phyloP scores from a whole-genome alignment of 2,888 invertebrate genomes.

The Sarcophaga rosellei region DNA sequence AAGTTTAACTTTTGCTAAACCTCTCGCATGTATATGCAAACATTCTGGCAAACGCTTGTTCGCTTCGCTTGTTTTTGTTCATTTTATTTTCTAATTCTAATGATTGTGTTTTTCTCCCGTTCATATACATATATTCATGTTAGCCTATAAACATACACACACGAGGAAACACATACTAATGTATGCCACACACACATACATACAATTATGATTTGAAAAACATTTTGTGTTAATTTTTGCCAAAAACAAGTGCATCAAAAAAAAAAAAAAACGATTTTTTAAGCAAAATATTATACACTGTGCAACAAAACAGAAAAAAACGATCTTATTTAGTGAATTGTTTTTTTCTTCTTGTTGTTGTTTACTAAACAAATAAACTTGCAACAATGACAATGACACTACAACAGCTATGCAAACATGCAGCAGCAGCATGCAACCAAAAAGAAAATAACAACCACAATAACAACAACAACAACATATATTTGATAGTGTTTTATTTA shows the following conservation, averaged over 20 bases:
- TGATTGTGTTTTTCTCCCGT: neutral
- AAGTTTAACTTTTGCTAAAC: no score
- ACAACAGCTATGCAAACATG: neutral
- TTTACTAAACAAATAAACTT: constrained; percentile 31
- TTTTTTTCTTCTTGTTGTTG: constrained; percentile 23
- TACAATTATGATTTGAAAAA: constrained; percentile 51
- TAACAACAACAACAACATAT: constrained; percentile 6
- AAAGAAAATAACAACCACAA: neutral
- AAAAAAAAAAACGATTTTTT: constrained; percentile 1
- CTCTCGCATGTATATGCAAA: no score
- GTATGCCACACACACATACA: no score
- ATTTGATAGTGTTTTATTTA: constrained; percentile 15
- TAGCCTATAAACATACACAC: no score
- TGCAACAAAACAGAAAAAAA: constrained; percentile 12
- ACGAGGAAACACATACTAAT: no score
- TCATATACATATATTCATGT: no score
- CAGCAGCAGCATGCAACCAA: neutral
- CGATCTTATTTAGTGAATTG: constrained; percentile 40
- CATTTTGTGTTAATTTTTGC: constrained; percentile 60
- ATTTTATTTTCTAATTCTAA: no score
- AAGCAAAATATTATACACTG: neutral
- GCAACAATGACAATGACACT: constrained; percentile 55
- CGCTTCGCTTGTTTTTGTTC: no score
- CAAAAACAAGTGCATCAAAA: constrained; percentile 49
- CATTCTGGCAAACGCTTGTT: no score